Evolutionary conservation across 30 jellyfish, hydroid and myxozoan species (phyloP).

Genomic region (Haliclystus octoradiatus): DNA sequence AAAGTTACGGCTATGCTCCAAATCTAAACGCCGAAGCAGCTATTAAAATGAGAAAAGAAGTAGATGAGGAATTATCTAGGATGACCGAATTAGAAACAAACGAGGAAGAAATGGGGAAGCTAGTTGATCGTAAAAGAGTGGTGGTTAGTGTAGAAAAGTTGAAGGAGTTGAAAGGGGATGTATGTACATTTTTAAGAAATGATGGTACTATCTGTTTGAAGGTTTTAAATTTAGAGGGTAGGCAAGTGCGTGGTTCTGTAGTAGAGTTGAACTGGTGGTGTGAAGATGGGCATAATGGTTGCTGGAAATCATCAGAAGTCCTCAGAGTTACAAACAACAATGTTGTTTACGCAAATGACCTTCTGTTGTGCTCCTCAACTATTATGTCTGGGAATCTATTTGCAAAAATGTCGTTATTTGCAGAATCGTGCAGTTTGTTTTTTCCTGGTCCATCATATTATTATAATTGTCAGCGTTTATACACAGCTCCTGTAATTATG

Average conservation of each 20-base stretch:
- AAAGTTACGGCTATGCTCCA: too few relatives aligned
- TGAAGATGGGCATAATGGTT: slow-evolving; percentile 3
- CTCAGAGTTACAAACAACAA: neutral
- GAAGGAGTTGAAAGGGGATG: slow-evolving; percentile 6
- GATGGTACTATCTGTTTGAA: neutral
- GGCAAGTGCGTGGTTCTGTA: neutral
- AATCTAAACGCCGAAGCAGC: too few relatives aligned
- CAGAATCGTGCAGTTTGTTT: neutral
- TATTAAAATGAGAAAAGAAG: too few relatives aligned
- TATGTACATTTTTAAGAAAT: neutral
- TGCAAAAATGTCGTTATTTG: neutral
- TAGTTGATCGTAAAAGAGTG: neutral
- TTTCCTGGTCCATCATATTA: slow-evolving; percentile 1
- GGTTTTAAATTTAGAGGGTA: neutral
- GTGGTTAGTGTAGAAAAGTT: neutral
- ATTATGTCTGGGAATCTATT: slow-evolving; percentile 10
- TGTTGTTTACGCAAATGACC: slow-evolving; percentile 6
- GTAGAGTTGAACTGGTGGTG: slow-evolving; percentile 6
- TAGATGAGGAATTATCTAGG: too few relatives aligned
- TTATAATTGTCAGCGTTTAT: slow-evolving; percentile 2
- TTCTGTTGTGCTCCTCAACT: neutral
- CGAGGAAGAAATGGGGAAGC: too few relatives aligned
- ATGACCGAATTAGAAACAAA: too few relatives aligned
- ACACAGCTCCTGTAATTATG: slow-evolving; percentile 10
- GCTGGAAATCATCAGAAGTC: slow-evolving; percentile 25